phyloP scores from a whole-genome alignment of 92 coral and sea anemone genomes.

The Parazoanthus swiftii region DNA sequence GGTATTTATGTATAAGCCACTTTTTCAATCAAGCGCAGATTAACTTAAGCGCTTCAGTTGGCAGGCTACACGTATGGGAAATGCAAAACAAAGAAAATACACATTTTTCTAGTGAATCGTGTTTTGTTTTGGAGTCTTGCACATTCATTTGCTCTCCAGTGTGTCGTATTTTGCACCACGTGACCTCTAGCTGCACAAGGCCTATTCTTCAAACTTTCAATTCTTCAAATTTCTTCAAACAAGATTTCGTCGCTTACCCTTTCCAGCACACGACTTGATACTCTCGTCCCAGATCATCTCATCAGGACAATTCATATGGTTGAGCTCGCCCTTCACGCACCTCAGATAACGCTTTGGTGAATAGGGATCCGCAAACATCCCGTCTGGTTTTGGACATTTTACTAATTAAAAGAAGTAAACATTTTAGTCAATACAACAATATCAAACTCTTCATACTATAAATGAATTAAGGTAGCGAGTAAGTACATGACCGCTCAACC shows the following conservation, averaged over 20 bases:
- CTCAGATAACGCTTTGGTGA: constrained; percentile 84
- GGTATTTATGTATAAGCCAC: too few relatives aligned
- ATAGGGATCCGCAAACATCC: constrained; percentile 81
- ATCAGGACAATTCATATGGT: constrained; percentile 80
- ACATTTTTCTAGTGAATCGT: too few relatives aligned
- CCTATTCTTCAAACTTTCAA: neutral
- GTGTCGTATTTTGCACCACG: too few relatives aligned
- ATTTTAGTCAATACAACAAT: neutral
- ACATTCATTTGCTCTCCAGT: too few relatives aligned
- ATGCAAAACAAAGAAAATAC: too few relatives aligned
- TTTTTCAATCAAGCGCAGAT: too few relatives aligned
- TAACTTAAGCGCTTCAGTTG: too few relatives aligned
- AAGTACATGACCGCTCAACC: too few relatives aligned
- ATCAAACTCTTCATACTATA: neutral
- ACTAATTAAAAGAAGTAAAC: constrained; percentile 45
- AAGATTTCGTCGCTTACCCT: constrained; percentile 59
- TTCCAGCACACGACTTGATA: constrained; percentile 82
- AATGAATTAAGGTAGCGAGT: too few relatives aligned
- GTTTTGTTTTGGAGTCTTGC: too few relatives aligned
- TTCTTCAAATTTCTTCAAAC: neutral
- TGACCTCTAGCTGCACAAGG: too few relatives aligned
- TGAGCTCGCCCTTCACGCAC: constrained; percentile 73
- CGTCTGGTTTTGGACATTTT: constrained; percentile 79
- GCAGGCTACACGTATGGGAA: too few relatives aligned
- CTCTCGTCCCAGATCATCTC: constrained; percentile 89